These are phyloP conservation scores for Uloborus diversus DNA, from an alignment of 1,140 invertebrate species.

Conservation along the genomic window DNA sequence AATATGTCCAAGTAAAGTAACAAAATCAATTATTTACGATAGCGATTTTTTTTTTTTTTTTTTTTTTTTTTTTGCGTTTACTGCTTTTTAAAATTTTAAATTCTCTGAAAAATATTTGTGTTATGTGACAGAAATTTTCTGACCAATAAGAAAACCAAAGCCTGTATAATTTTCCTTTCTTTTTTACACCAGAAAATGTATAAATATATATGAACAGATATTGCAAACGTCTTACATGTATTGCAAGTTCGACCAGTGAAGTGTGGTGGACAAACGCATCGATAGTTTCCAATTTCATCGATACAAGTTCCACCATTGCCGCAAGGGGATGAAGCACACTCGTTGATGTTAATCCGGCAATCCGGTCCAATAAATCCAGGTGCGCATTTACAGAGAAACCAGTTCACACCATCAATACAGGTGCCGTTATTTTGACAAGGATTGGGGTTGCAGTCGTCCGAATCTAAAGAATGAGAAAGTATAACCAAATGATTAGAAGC, in stretches of 20 bases:
- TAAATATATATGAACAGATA: no score
- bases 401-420: slow-evolving; percentile 77
- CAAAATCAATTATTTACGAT: no score
- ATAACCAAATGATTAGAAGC: no score
- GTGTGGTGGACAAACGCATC: slow-evolving; percentile 84
- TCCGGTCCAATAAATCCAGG: slow-evolving; percentile 73
- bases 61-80: no score
- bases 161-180: no score
- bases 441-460: slow-evolving; percentile 61
- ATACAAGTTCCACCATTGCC: slow-evolving; percentile 61
- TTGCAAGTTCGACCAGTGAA: slow-evolving; percentile 89
- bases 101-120: no score
- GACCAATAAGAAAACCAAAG: no score
- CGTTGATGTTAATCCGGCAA: slow-evolving; percentile 65
- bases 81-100: no score
- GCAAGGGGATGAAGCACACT: slow-evolving; percentile 65
- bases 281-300: slow-evolving; percentile 72
- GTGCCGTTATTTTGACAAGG: slow-evolving; percentile 67
- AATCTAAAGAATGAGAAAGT: slow-evolving; percentile 60
- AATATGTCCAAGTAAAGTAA: no score
- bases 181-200: no score
- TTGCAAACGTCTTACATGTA: slow-evolving; percentile 57
- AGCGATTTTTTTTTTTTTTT: no score
- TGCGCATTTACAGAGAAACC: slow-evolving; percentile 77
- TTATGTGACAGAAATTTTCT: no score